A percentile compares a stretch with the other conserved stretches of the same genome.
Conservation (phyloP, 1,140 invertebrate genomes). For the Achatina immaculata region DNA sequence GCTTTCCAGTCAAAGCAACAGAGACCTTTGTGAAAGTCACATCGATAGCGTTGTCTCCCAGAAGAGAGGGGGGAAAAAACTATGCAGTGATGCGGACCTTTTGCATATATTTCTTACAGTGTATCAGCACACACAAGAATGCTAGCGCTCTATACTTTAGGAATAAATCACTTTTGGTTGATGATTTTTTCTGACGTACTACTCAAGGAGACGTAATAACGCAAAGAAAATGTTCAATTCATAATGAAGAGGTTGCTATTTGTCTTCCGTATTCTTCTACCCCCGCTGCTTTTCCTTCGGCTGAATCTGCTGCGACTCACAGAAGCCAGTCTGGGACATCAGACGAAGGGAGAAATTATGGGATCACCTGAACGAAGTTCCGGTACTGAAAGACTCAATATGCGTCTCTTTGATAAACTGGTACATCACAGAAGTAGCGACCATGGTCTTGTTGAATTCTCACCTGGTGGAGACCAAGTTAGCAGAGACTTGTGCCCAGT, state of each 20-base stretch:
- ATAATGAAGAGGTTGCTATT: slow-evolving; percentile 26
- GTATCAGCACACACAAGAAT: background rate
- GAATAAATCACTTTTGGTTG: background rate
- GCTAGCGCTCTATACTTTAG: background rate
- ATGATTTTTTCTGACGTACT: background rate
- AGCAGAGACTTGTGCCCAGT: background rate
- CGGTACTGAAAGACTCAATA: background rate
- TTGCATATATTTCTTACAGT: background rate
- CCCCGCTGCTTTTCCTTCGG: background rate
- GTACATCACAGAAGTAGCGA: background rate
- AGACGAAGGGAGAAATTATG: background rate
- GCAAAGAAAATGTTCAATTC: slow-evolving; percentile 17
- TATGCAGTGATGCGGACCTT: background rate
- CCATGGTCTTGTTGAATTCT: background rate
- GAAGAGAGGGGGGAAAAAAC: background rate
- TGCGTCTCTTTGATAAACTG: background rate
- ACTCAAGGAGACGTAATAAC: background rate
- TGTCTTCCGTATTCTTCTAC: slow-evolving; percentile 21
- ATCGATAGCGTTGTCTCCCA: background rate
- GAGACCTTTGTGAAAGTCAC: background rate
- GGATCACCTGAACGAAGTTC: background rate
- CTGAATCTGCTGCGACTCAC: background rate
- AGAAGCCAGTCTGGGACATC: background rate
- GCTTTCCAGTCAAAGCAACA: background rate
- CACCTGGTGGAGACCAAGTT: background rate